Base-by-base conservation (phyloP, 2,113 vertebrate genomes). In the Phrynocephalus versicolor region DNA sequence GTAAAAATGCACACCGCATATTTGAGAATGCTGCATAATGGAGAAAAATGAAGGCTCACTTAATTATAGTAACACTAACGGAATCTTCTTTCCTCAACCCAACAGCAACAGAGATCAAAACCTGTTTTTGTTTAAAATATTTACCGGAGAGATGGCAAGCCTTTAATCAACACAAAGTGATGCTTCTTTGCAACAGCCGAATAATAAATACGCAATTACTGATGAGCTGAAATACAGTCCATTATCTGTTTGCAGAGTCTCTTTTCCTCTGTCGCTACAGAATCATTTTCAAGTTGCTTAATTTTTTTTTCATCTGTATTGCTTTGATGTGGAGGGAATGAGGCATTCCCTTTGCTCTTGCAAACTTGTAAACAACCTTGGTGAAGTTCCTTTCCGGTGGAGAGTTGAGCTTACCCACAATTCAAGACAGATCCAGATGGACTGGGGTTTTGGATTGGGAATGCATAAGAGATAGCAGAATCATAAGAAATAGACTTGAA, bases 41-140 rank as follows among this genome's bases (percentile, higher is more conserved):
- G 89, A 92, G 90, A 81, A 27, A 51, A 27, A 51, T 73, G 45
- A 72, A 69, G 45, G 45, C 82, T 88, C 81, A 78, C 90, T 95
- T 94, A 94, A 94, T 94, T 94, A 85, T 92, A 91, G 91, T 71
- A 87, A 57, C 87, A 85, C 88, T 91, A 91, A 91, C 85, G 89
- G 92, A 87, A 94, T 85, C 89, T 93, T 87, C 62, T 90, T 93
- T 85, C 87, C 74, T 89, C 89, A 92, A 87, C 86, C 86, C 91
- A 91, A 88, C 78, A 93, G 93, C 90, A 92, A 77, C 75, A 81
- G 82, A 94, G 90, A 95, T 94, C 93, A 94, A 95, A 95, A 84
- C 92, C 90, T 93, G 84, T 94, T 94, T 93, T 93, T 94, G 91
- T 94, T 94, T 92, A 92, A 94, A 95, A 92, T 95, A 78, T 93